Conservation (phyloP, 64 coral and sea anemone species). For the Pachyseris speciosa region DNA sequence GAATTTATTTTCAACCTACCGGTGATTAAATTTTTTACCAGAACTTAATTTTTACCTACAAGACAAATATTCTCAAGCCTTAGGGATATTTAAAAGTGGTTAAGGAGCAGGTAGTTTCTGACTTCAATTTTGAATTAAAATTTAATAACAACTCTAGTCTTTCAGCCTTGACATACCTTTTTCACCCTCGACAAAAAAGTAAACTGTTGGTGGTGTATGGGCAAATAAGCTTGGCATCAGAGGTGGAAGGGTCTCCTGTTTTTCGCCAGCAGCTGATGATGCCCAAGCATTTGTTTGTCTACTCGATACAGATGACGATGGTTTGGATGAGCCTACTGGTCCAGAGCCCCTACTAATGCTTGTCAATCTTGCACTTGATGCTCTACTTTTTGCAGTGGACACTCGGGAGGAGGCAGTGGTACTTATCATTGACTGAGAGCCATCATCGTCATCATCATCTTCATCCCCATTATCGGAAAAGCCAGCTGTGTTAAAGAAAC, state of each 20-base stretch:
- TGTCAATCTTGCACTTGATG: conserved; percentile 76
- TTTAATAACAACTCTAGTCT: no score
- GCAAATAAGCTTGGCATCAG: conserved; percentile 87
- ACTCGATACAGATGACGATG: neutral
- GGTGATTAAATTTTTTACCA: no score
- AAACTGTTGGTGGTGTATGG: conserved; percentile 74
- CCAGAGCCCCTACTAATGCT: conserved; percentile 18
- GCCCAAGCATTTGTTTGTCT: conserved; percentile 25
- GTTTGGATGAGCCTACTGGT: conserved; percentile 14
- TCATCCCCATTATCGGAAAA: conserved; percentile 23
- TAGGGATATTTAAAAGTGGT: no score
- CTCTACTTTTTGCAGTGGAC: conserved; percentile 60
- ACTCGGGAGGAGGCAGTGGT: conserved; percentile 16
- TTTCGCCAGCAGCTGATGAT: neutral
- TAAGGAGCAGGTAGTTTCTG: no score
- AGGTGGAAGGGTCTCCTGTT: conserved; percentile 25
- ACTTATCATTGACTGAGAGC: conserved; percentile 46
- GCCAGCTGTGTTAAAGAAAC: neutral
- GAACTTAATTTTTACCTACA: no score
- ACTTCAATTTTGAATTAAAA: no score
- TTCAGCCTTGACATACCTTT: no score
- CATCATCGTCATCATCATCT: conserved; percentile 20
- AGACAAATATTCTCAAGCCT: no score
- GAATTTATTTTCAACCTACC: no score
- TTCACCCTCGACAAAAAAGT: conserved; percentile 95